phyloP scores from a whole-genome alignment of 2,888 invertebrate species.

The Sminthurinus aureus region DNA sequence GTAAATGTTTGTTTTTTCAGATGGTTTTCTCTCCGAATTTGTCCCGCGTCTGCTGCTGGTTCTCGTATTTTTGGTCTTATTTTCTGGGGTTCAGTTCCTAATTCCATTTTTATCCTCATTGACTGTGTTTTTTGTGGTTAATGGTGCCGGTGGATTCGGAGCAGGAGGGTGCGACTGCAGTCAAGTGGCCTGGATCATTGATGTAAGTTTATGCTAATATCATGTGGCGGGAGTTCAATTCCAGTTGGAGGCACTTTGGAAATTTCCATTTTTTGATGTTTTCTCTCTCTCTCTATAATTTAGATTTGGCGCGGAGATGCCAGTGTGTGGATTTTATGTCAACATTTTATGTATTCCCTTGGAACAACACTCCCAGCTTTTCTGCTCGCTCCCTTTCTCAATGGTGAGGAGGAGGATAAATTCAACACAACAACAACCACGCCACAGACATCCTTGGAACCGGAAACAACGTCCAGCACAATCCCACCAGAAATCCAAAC shows the following conservation, averaged over 20 bases:
- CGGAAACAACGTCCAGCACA: neutral
- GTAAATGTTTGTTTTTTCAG: slow-evolving; percentile 27
- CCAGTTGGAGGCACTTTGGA: too few species aligned
- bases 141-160: slow-evolving; percentile 46
- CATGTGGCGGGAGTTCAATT: too few species aligned
- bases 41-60: slow-evolving; percentile 47
- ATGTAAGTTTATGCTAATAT: slow-evolving; percentile 47
- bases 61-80: slow-evolving; percentile 36
- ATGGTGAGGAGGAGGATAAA: neutral
- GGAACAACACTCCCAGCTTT: neutral
- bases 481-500: neutral
- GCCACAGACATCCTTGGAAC: neutral
- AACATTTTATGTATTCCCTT: neutral
- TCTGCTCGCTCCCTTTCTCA: neutral
- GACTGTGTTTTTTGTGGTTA: slow-evolving; percentile 40
- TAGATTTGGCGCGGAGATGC: neutral
- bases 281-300: too few species aligned
- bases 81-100: slow-evolving; percentile 35
- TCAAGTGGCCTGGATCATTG: slow-evolving; percentile 54
- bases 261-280: too few species aligned
- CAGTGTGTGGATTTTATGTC: neutral
- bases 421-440: neutral
- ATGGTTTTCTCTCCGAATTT: slow-evolving; percentile 44
- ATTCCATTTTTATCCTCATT: slow-evolving; percentile 44
- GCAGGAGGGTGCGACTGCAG: slow-evolving; percentile 49